Conservation (phyloP, 2,888 invertebrate species). For the Xanthia icteritia region DNA sequence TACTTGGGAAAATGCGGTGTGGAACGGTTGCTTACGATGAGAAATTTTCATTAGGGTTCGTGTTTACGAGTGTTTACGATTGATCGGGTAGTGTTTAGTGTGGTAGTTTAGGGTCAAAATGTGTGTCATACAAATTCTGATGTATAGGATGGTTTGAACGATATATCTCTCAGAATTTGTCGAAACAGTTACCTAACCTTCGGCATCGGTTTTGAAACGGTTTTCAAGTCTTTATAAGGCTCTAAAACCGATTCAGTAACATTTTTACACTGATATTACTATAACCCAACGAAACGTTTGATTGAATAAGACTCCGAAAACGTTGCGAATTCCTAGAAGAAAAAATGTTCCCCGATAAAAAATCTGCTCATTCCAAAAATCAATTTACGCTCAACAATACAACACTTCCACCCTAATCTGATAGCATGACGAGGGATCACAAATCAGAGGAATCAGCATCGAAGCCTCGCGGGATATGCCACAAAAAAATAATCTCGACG, state of each 20-base stretch:
- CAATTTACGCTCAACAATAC: slow-evolving; percentile 81
- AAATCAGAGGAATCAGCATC: slow-evolving; percentile 81
- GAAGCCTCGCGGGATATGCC: slow-evolving; percentile 74
- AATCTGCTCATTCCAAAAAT: slow-evolving; percentile 66
- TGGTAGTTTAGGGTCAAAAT: neutral
- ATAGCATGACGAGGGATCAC: slow-evolving; percentile 82
- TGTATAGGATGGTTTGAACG: neutral
- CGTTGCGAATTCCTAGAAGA: neutral
- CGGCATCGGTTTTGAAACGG: neutral
- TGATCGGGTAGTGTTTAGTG: slow-evolving; percentile 19
- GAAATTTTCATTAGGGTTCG: slow-evolving; percentile 57
- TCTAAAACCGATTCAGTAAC: neutral
- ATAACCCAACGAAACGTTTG: neutral
- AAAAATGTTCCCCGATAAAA: slow-evolving; percentile 21
- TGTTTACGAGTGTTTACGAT: slow-evolving; percentile 30
- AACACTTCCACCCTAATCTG: slow-evolving; percentile 74
- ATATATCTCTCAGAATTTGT: neutral
- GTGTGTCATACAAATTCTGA: neutral
- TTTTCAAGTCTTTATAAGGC: neutral
- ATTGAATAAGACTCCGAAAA: slow-evolving; percentile 17
- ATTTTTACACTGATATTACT: neutral
- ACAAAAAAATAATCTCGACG: slow-evolving; percentile 83
- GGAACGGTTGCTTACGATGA: slow-evolving; percentile 38
- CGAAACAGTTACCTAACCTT: neutral
- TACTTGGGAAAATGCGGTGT: slow-evolving; percentile 68